Evolutionary conservation across 2,888 invertebrate species (phyloP).

Genomic region (Graphium colonna): DNA sequence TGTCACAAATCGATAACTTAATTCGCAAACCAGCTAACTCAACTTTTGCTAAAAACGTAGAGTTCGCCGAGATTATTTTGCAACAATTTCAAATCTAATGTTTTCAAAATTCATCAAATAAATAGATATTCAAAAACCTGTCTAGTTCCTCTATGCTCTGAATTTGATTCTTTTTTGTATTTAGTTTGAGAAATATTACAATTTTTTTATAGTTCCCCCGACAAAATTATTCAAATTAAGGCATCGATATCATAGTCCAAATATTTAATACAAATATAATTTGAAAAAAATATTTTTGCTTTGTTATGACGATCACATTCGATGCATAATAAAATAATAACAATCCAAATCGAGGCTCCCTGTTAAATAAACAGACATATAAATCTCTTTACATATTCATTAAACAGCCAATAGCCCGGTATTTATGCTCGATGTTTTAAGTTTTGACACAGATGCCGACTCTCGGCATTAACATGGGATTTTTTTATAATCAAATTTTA

Average conservation of each 20-base stretch:
- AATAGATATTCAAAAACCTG: too few relatives aligned
- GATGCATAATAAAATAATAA: constrained; percentile 44
- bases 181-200: too few relatives aligned
- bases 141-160: too few relatives aligned
- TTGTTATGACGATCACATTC: constrained; percentile 45
- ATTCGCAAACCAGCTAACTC: too few relatives aligned
- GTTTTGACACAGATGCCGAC: constrained; percentile 54
- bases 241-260: not conserved
- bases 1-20: too few relatives aligned
- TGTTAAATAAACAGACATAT: constrained; percentile 47
- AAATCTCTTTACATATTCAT: constrained; percentile 54
- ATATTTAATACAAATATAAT: not conserved
- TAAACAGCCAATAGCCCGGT: constrained; percentile 46
- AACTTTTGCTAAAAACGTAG: too few relatives aligned
- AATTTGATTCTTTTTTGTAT: too few relatives aligned
- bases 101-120: too few relatives aligned
- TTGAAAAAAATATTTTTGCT: not conserved
- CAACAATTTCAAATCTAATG: too few relatives aligned
- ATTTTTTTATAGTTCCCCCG: too few relatives aligned
- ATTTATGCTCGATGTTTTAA: constrained; percentile 54
- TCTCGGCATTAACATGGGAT: constrained; percentile 55
- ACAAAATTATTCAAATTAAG: too few relatives aligned
- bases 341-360: constrained; percentile 48
- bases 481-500: constrained; percentile 73
- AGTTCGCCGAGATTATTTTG: too few relatives aligned